Base-by-base conservation (phyloP, 2,113 vertebrate genomes). In the Psettodes erumei region DNA sequence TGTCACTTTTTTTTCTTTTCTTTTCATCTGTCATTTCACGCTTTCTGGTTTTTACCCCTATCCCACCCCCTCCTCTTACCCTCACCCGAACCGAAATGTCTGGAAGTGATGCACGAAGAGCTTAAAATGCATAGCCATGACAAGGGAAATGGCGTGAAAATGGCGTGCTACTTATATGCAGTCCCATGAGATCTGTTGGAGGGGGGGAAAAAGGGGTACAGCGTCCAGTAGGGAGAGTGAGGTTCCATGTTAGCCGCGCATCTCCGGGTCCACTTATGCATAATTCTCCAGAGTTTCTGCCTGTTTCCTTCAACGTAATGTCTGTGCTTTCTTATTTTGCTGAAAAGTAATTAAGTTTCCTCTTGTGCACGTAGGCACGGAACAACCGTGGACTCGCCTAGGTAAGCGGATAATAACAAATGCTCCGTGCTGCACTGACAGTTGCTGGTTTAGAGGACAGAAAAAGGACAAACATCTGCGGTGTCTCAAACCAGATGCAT, bases 351-450 rank as follows among this genome's bases (percentile, higher is more conserved):
- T 56, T n/a, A 10, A 0, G 8, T 45, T n/a, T 56, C 38, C 8
- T 25, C 0, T 47, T 47, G 37, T 42, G 18, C 18, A 2, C 40
- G 19, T 40, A 62, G 48, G 38, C 70, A 69, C 25, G 23, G 63
- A 67, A 3, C 58, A 16, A 30, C 35, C 13, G 15, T 33, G 6
- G 21, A 58, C 28, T 5, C 3, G 11, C n/a, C 2, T 58, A 58
- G 9, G 35, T 71, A 35, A 53, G 35, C 33, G 45, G 35, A 30
- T 55, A 30, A 45, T 65, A 65, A 54, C 8, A 76, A 63, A 68
- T 8, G 35, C 48, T 25, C 11, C 47, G 23, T 0, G 10, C 64
- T 21, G n/a, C 53, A 37, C 6, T 28, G 55, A 54, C 59, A 66
- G 67, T 32, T 55, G 33, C 62, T 72, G 33, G 19, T 27, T 28